phyloP scores from a whole-genome alignment of 2,113 vertebrate species.

The Abramis brama region DNA sequence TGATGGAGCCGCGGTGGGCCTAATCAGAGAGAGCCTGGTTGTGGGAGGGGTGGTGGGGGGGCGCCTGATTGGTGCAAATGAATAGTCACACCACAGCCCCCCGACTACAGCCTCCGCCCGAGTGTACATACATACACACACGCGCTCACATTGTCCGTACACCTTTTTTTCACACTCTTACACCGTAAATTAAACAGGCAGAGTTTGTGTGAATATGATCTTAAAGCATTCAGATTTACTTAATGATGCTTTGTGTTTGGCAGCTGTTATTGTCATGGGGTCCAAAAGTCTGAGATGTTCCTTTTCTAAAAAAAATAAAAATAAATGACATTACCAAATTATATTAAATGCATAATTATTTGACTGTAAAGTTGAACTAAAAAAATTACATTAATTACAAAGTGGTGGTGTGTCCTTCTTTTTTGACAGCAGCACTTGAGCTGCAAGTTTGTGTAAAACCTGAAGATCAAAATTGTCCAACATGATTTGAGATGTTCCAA shows the following conservation, averaged over 20 bases:
- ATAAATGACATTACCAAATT: background rate
- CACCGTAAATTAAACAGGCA: constrained; percentile 18
- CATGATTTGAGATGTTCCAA: background rate
- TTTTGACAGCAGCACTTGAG: background rate
- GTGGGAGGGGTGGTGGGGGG: constrained; percentile 85
- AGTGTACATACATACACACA: constrained; percentile 33
- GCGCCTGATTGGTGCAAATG: constrained; percentile 99
- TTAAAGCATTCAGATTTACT: background rate
- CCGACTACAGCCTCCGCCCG: constrained; percentile 52
- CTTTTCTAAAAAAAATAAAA: too few relatives aligned
- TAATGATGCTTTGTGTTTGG: background rate
- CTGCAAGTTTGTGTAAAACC: background rate
- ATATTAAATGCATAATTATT: background rate
- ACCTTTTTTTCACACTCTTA: constrained; percentile 17
- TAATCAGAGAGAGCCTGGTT: constrained; percentile 94
- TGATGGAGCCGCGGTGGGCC: constrained; percentile 97
- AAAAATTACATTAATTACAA: background rate
- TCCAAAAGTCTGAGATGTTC: background rate
- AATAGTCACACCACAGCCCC: constrained; percentile 80
- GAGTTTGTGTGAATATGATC: constrained; percentile 19
- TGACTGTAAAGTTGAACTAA: background rate
- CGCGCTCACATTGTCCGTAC: background rate
- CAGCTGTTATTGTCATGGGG: background rate
- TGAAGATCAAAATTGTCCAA: background rate
- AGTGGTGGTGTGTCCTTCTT: background rate